Percentiles rank a stretch among this genome's conserved stretches.
Evolutionary conservation across 2,113 vertebrate species (phyloP).

Genomic region (Paralichthys olivaceus): DNA sequence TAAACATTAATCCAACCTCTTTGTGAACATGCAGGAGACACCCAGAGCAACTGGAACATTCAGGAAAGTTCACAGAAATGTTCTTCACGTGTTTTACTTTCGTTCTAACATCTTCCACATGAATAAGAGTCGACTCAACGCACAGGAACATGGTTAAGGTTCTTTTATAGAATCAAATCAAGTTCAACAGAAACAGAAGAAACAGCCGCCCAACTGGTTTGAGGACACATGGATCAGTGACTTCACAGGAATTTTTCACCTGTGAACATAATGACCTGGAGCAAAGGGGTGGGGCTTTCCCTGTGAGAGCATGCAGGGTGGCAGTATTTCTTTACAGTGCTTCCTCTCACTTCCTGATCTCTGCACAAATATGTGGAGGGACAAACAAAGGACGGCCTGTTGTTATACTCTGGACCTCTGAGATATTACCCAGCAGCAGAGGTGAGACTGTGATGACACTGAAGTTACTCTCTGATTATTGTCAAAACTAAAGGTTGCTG

Average conservation of each 20-base stretch:
- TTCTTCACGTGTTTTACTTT: conserved; percentile 9
- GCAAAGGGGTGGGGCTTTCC: conserved; percentile 62
- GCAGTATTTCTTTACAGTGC: conserved; percentile 36
- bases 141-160: neutral
- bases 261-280: conserved; percentile 55
- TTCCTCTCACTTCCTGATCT: conserved; percentile 68
- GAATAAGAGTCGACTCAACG: neutral
- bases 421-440: conserved; percentile 20
- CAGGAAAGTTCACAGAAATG: neutral
- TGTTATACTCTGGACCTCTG: conserved; percentile 25
- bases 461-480: neutral
- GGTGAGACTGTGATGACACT: conserved; percentile 46
- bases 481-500: neutral
- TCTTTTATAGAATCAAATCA: neutral
- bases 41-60: neutral
- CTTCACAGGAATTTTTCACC: conserved; percentile 57
- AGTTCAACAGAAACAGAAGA: neutral
- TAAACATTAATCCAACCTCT: neutral
- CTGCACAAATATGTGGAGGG: conserved; percentile 51
- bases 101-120: neutral
- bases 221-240: neutral
- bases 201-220: conserved; percentile 38
- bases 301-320: conserved; percentile 23
- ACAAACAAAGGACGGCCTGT: conserved; percentile 15
- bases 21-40: neutral